Base-by-base conservation (phyloP, 2,797 vertebrate species). In the Eleutherodactylus coqui region DNA sequence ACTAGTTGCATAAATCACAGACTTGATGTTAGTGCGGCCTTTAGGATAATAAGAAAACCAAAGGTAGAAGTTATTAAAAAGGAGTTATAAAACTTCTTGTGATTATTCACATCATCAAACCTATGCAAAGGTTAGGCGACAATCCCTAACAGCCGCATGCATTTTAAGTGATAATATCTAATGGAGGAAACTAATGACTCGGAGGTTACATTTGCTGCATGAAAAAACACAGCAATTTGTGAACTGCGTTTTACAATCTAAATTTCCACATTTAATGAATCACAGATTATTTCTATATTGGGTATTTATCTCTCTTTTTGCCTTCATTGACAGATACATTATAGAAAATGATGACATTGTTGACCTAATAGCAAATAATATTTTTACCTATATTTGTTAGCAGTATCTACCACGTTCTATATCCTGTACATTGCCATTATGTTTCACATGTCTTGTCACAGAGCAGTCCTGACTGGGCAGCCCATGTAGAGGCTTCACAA, bases 1-100 rank as follows among this genome's bases (percentile, higher is more conserved):
- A 45, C 38, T 79, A 62, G 45, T 62, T 55, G 45, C 60, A 43
- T 38, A 79, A 62, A 62, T 62, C 38, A 43, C 51, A 45, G 77
- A 55, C 38, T 55, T 41, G 36, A 41, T 16, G 53, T 78, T 58
- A 78, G n/a, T 3, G n/a, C 27, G n/a, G n/a, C 58, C 58, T 10
- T 60, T 29, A 10, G n/a, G 58, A 2, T 27, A n/a, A 29, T 60
- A 60, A 27, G n/a, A 27, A 29, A 60, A 60, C 58, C 58, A 60
- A 14, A 60, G 29, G n/a, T 60, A 60, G 29, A 60, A n/a, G 7
- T 1, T 5, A 55, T 55, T 1, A 55, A 55, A 8, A 55, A 55
- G 49, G 1, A 5, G 6, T 55, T 55, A 55, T 4, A 55, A 24
- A 55, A 24, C 51, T 55, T 51, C 49, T 17, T 51, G 5, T 51